Conservation (phyloP, 2,113 vertebrate species). For the Plecotus auritus region DNA sequence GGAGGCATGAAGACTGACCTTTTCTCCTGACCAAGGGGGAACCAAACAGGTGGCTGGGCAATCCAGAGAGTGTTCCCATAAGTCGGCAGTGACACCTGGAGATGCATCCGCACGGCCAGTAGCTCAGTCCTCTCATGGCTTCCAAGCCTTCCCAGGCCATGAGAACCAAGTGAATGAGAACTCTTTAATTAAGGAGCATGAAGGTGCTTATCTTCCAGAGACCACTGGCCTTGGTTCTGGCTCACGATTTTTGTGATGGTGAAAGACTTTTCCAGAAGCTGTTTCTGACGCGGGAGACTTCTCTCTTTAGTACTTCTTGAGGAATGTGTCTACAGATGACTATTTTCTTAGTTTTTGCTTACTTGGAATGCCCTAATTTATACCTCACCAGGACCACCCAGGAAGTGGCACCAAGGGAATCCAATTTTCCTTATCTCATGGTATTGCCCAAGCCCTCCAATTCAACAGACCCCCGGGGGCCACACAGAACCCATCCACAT, state of each 20-base stretch:
- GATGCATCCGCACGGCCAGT: too few relatives aligned
- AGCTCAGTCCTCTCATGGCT: neutral
- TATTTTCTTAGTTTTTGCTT: neutral
- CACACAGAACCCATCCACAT: neutral
- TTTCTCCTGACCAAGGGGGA: neutral
- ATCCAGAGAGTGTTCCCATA: neutral
- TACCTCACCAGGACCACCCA: neutral
- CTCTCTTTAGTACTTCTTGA: neutral
- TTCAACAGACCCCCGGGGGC: neutral
- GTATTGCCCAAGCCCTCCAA: neutral
- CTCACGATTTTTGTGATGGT: too few relatives aligned
- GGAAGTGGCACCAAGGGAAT: neutral
- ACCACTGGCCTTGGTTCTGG: neutral
- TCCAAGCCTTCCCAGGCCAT: neutral
- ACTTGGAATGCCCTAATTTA: neutral
- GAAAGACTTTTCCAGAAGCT: neutral
- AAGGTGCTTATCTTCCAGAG: neutral
- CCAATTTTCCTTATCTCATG: neutral
- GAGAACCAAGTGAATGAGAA: neutral
- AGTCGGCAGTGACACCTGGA: neutral
- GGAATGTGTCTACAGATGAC: neutral
- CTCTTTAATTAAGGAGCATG: neutral
- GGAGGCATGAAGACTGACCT: neutral
- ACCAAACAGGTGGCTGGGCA: neutral
- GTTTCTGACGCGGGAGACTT: neutral